Evolutionary conservation across 2,113 vertebrate genomes (phyloP).

Genomic region (Mus pahari): DNA sequence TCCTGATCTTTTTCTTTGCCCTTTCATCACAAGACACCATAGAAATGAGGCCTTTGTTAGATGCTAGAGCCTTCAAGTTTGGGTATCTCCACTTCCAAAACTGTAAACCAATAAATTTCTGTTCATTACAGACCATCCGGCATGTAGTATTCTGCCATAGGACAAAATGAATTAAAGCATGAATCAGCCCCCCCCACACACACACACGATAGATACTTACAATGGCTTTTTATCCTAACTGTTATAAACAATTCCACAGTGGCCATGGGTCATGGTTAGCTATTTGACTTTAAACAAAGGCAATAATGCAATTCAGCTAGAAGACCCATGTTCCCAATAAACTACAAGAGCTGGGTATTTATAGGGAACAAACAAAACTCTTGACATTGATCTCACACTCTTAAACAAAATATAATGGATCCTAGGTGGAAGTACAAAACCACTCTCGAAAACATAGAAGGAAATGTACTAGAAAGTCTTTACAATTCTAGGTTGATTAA

Average conservation of each 20-base stretch:
- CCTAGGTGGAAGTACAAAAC: neutral
- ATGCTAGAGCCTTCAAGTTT: neutral
- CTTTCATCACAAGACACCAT: neutral
- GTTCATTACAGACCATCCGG: no score
- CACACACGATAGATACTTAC: neutral
- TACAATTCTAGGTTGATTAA: neutral
- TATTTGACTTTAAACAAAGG: neutral
- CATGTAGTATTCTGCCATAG: neutral
- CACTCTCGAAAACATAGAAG: neutral
- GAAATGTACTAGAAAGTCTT: conserved; percentile 3
- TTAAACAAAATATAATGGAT: neutral
- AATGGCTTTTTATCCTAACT: neutral
- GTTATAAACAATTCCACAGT: neutral
- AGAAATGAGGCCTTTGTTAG: neutral
- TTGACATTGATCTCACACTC: neutral
- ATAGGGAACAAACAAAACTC: neutral
- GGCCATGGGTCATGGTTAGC: neutral
- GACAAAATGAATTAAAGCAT: neutral
- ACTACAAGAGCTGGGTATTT: neutral
- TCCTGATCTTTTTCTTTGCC: neutral
- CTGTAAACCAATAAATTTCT: neutral
- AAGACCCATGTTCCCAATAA: neutral
- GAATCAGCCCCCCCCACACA: no score
- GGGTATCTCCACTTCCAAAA: neutral
- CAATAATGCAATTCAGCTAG: neutral